Base-by-base conservation (phyloP, 2,113 vertebrate genomes). In the Synchiropus splendidus region DNA sequence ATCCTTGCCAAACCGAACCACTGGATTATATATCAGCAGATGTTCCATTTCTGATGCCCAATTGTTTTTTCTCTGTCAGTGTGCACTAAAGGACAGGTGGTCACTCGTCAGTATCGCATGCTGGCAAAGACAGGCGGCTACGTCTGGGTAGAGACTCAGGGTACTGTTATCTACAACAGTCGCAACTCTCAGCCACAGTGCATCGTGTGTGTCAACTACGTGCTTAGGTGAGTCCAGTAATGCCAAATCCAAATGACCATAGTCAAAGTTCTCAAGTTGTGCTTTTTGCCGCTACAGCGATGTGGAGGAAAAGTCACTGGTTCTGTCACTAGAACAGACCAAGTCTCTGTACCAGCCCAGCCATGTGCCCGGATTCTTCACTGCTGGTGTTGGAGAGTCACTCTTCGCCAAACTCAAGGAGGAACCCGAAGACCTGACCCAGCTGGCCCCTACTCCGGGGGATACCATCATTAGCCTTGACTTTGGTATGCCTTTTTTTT, bases 151-250 rank as follows among this genome's bases (percentile, higher is more conserved):
- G 92, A 98, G 63, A 98, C 92, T 1, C 94, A 97, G 58, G 92
- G 90, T 41, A 96, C 94, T 0, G 93, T 99, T 52, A 96, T 97
- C 46, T 99, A 98, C 66, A 99, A 92, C 37, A 92, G 86, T n/a
- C 92, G 94, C 21, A 99, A 97, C 85, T 86, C 96, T 1, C 94
- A 98, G 78, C 94, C 94, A 0, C 95, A 98, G 80, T 97, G 94
- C 57, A 92, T 99, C 13, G 89, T 98, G 69, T 96, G 94, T 30
- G 76, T 99, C 69, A 98, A 99, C 85, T 95, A 91, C 0, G 92
- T 99, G 44, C 88, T 99, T 60, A 97, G 95, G 95, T 99, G 17
- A 78, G 82, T 10, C 16, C 14, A 8, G 27, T 12, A 41, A 12
- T 8, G n/a, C 2, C 27, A 13, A n/a, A 2, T 40, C 2, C 18